Evolutionary conservation across 1,140 invertebrate species (phyloP), one percentile per base, ranked within the genome.

Genomic region (Pogonognathellus flavescens): DNA sequence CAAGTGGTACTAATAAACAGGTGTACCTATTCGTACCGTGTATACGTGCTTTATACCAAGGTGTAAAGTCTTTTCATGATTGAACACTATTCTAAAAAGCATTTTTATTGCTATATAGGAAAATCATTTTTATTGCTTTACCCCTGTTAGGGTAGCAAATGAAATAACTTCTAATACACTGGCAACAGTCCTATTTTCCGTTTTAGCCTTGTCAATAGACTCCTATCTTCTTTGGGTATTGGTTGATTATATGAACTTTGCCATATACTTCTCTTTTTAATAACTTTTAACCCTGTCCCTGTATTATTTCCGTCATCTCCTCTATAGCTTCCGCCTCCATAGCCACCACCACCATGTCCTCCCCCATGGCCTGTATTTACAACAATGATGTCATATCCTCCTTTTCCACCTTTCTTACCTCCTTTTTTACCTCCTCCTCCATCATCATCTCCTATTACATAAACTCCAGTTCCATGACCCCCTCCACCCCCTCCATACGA

Each of bases 351-450:
- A 20, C 84, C 62, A 80, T 72, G 25, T n/a, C 84, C 84, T n/a
- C 80, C 76, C 8, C 84, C 84, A 66, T 85, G 84, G 14, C 76
- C 84, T 4, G 84, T 22, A 82, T 85, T 85, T 22, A 81, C 59
- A 16, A 81, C 84, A 41, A 81, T 81, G 1, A 85, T 81, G 55
- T 66, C 85, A 49, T 83, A 50, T 49, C 81, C 81, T 14, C 41
- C 52, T 1, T 50, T 50, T 41, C 83, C 59, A 50, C 66, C 55
- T 20, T 72, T 72, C 80, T 62, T 57, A 84, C 70, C 85, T 80
- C 76, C 62, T 14, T 57, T 76, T 14, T 57, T 22, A 1, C 53
- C 52, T 11, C 83, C 82, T 2, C 70, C 49, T 1, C 18, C 66
- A 41, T 60, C 31, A 22, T 70, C 62, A 20, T 86, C 76, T 25